These are phyloP conservation scores for Epinephelus awoara DNA, from an alignment of 2,797 vertebrate species.

Conservation along the genomic window DNA sequence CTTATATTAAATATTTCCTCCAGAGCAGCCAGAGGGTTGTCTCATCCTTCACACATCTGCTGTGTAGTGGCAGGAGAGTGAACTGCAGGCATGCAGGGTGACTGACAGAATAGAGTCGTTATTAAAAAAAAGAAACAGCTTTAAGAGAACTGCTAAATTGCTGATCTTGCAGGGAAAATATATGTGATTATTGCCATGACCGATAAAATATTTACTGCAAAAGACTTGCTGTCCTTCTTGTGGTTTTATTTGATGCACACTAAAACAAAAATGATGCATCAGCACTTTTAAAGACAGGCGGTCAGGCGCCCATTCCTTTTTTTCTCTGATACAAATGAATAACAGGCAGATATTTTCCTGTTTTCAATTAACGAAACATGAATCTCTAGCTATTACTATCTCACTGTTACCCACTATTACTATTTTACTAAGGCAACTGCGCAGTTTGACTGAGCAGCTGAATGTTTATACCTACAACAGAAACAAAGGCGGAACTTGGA, in stretches of 20 bases:
- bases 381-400: background rate
- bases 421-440: no score
- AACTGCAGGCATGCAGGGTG: constrained; percentile 7
- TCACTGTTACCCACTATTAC: background rate
- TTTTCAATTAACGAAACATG: constrained; percentile 29
- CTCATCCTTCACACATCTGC: constrained; percentile 51
- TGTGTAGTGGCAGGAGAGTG: constrained; percentile 22
- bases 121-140: constrained; percentile 13
- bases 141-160: constrained; percentile 30
- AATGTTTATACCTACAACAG: background rate
- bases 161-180: constrained; percentile 13
- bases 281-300: constrained; percentile 5
- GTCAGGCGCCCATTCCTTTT: background rate
- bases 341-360: constrained; percentile 1
- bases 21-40: constrained; percentile 48
- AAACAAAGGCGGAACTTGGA: no score
- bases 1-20: constrained; percentile 70
- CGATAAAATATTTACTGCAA: no score
- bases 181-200: background rate
- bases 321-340: no score
- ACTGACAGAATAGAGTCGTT: background rate
- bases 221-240: background rate
- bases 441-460: background rate
- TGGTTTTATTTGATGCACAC: constrained; percentile 30
- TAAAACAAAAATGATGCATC: background rate